Conservation (phyloP, 1,140 invertebrate genomes). For the Dysdera silvatica region DNA sequence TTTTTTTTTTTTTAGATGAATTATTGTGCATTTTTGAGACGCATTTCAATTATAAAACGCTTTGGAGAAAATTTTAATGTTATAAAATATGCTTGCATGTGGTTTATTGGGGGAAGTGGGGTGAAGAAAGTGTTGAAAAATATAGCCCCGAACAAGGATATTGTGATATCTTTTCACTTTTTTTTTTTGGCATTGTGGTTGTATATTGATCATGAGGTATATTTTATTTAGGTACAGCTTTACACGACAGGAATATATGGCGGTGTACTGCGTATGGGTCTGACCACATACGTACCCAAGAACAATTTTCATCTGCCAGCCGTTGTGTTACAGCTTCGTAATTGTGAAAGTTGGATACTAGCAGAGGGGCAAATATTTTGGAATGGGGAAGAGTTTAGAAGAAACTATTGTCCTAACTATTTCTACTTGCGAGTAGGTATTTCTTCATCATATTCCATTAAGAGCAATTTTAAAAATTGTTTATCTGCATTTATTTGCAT, state of each 20-base stretch:
- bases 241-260: conserved; percentile 56
- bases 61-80: too few species aligned
- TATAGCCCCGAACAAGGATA: too few species aligned
- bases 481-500: background rate
- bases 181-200: background rate
- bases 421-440: conserved; percentile 38
- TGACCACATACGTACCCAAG: conserved; percentile 51
- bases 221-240: conserved; percentile 56
- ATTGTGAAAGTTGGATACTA: conserved; percentile 24
- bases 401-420: conserved; percentile 45
- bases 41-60: too few species aligned
- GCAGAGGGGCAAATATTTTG: conserved; percentile 46
- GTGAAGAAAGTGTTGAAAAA: too few species aligned
- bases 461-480: background rate
- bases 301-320: conserved; percentile 1
- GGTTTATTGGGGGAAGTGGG: too few species aligned
- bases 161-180: too few species aligned
- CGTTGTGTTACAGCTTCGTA: background rate
- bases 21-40: too few species aligned
- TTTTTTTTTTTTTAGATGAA: too few species aligned
- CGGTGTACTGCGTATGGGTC: conserved; percentile 65
- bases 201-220: background rate
- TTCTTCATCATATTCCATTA: background rate
- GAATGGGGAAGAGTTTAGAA: conserved; percentile 41
- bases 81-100: too few species aligned